Evolutionary conservation across 2,888 invertebrate genomes (phyloP), one percentile per base, ranked within the genome.

Genomic region (Hemicrepidius hirtus): DNA sequence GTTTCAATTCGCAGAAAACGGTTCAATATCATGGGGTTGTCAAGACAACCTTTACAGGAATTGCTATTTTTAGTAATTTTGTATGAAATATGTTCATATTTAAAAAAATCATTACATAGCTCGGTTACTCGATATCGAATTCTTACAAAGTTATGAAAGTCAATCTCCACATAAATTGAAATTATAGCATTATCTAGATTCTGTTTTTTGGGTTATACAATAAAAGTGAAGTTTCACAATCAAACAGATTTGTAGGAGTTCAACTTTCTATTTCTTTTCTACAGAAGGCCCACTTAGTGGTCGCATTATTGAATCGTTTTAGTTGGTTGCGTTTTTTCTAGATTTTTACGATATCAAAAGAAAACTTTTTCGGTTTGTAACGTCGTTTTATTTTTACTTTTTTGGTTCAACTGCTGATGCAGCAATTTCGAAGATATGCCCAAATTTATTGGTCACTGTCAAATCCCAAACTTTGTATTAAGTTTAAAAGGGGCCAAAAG

Each of bases 241-340:
- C 44, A 62, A 62, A 62, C 40, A 44, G 37, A 60, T 60, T 60
- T 60, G 60, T 60, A 21, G 13, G 55, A 57, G 24, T 35, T 57
- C 57, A 57, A 32, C 6, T 57, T 59, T 20, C 20, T 20, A n/a
- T 59, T 57, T 41, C 41, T 44, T 41, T 60, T 28, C 44, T 12
- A 60, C 41, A 20, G 28, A 60, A 60, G 21, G 10, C n/a, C 60
- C 24, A 44, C 60, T 60, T 44, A 60, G 60, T 35, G 59, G 21
- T 28, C 21, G 13, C 44, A 44, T 60, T 60, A 60, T 60, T 60
- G 41, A 13, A 60, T 28, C 60, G 24, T 16, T 24, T 24, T 60
- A 44, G 24, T 21, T 44, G 24, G 16, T 44, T 16, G 13, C 12
- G 5, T 21, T 60, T 60, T n/a, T 60, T 60, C 28, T n/a, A 20